Percentiles rank a stretch among this genome's conserved stretches.
Conservation (phyloP, 2,113 vertebrate genomes). For the Azemiops feae region DNA sequence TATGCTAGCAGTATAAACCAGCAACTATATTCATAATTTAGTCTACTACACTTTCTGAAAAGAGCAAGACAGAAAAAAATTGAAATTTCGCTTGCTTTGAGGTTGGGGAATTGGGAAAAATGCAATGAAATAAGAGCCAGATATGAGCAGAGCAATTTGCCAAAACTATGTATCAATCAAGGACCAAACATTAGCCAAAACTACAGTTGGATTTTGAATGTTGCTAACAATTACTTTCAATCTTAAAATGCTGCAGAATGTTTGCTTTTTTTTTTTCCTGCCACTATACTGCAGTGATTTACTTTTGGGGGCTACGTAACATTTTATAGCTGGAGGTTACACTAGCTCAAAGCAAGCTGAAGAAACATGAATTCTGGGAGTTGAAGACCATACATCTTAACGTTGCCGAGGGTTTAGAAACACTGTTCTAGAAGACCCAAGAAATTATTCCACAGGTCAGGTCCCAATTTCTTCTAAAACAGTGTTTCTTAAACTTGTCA, state of each 20-base stretch:
- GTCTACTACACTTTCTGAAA: background rate
- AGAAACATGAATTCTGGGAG: background rate
- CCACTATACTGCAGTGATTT: background rate
- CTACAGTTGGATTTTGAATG: background rate
- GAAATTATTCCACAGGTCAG: background rate
- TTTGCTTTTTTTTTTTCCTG: background rate
- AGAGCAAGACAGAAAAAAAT: background rate
- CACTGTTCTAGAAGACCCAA: background rate
- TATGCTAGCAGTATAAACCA: slow-evolving; percentile 1
- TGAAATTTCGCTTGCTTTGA: background rate
- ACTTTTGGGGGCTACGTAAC: background rate
- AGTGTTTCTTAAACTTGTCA: background rate
- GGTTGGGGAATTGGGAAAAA: background rate
- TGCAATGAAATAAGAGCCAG: background rate
- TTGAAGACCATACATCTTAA: background rate
- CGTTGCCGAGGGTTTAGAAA: background rate
- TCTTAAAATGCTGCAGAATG: background rate
- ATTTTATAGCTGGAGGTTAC: background rate
- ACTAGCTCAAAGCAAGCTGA: background rate
- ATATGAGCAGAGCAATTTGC: background rate
- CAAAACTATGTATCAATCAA: background rate
- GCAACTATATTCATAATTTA: slow-evolving; percentile 1
- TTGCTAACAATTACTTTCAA: background rate
- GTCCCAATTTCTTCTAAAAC: background rate
- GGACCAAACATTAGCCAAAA: background rate